phyloP scores from a whole-genome alignment of 2,113 vertebrate genomes.

The Paradoxurus hermaphroditus region DNA sequence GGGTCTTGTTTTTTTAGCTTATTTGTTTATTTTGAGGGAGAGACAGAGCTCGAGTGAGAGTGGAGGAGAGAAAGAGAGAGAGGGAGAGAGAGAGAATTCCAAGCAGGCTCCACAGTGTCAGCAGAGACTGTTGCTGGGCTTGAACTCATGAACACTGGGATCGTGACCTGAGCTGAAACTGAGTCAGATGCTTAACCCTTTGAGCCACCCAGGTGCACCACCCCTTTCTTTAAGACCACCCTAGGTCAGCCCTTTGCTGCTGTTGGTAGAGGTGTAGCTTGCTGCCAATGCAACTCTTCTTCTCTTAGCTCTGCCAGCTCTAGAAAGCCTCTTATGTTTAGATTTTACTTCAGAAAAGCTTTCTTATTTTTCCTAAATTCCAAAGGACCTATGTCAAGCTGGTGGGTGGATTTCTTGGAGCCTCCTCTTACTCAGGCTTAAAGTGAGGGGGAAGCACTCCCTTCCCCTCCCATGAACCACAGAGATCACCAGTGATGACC shows the following conservation, averaged over 20 bases:
- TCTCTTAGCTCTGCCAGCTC: neutral
- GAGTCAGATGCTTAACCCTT: neutral
- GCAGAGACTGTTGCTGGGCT: neutral
- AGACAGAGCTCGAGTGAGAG: fast-evolving
- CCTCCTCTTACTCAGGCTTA: neutral
- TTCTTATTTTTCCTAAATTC: neutral
- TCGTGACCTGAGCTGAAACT: neutral
- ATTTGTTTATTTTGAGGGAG: neutral
- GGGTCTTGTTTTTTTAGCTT: neutral
- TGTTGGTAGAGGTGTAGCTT: neutral
- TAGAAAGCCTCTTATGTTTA: neutral
- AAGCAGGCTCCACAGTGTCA: neutral
- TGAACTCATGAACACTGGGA: neutral
- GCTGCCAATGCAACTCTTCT: neutral
- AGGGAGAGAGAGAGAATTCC: neutral
- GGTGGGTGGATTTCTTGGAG: neutral
- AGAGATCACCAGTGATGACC: neutral
- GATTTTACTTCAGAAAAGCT: neutral
- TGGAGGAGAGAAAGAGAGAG: neutral
- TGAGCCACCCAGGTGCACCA: neutral
- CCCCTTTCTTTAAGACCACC: neutral
- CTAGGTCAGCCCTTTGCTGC: neutral
- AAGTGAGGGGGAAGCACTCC: neutral
- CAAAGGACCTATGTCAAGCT: neutral
- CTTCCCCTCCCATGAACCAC: neutral